Evolutionary conservation across 1,140 invertebrate genomes (phyloP).

Genomic region (Bombus terrestris): DNA sequence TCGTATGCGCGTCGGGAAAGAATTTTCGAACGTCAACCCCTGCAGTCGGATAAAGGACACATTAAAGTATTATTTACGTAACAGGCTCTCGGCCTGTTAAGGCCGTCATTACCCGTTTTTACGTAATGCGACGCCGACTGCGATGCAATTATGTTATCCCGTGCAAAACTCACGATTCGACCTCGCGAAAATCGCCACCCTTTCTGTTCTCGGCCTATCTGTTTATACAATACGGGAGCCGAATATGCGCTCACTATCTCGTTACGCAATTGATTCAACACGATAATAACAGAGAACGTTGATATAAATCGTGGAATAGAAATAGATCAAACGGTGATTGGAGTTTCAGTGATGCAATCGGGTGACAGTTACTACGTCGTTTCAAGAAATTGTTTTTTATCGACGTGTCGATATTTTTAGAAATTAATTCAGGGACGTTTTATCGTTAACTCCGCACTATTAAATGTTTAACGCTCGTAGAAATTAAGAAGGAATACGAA

Average conservation of each 20-base stretch:
- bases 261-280: background rate
- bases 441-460: background rate
- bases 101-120: background rate
- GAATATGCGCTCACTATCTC: background rate
- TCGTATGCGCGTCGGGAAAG: background rate
- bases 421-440: background rate
- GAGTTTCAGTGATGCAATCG: background rate
- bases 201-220: background rate
- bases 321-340: constrained; percentile 1
- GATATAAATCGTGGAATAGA: background rate
- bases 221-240: background rate
- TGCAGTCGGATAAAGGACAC: background rate
- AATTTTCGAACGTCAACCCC: constrained; percentile 29
- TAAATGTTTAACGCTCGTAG: background rate
- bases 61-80: constrained; percentile 36
- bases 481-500: background rate
- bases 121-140: background rate
- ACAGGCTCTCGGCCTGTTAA: constrained; percentile 1
- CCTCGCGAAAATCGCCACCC: background rate
- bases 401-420: background rate
- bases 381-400: background rate
- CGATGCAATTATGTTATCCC: background rate
- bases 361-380: background rate
- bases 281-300: background rate
- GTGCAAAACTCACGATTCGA: background rate